Base-by-base conservation (phyloP, 2,888 invertebrate genomes). In the Apodemia mormo region DNA sequence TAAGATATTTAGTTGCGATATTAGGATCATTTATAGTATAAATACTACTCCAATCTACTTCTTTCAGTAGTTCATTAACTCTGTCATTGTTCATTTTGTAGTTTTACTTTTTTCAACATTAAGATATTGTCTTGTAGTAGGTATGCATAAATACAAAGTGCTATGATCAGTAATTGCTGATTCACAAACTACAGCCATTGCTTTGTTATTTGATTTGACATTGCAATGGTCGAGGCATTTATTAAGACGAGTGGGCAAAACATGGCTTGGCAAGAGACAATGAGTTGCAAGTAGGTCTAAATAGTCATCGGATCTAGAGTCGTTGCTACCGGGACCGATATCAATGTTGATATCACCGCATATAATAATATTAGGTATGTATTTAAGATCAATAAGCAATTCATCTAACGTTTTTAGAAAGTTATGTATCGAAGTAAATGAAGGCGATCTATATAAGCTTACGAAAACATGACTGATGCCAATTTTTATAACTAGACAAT, bases 211-310 rank as follows among this genome's bases (percentile, higher is more conserved):
- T n/a, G 4, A 8, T 70, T 72, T 71, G 49, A 71, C 7, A 14
- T 71, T 64, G 49, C 72, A 43, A 56, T 73, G 72, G n/a, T 75
- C 72, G 9, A 75, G 14, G 49, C 73, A 75, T 14, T 56, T 73
- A 9, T 54, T 30, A 14, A 69, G 43, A 64, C 73, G 58, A 10
- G 73, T 75, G 40, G 71, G 70, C 9, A 72, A 12, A 14, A 29
- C 12, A 49, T 74, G 74, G 1, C 69, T 69, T 1, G 74, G 65
- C 54, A 73, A 33, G 8, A 72, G 14, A 2, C 71, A 67, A 29
- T 71, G 67, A 8, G 40, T 12, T 3, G 72, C 22, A 37, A 72
- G 8, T 68, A 73, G 68, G 43, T 71, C 69, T 54, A 73, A 45
- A 45, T 73, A 72, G 22, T 65, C 68, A 3, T 8, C 2, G 29